Base-by-base conservation (phyloP, 2,113 vertebrate species). In the Xiphias gladius region DNA sequence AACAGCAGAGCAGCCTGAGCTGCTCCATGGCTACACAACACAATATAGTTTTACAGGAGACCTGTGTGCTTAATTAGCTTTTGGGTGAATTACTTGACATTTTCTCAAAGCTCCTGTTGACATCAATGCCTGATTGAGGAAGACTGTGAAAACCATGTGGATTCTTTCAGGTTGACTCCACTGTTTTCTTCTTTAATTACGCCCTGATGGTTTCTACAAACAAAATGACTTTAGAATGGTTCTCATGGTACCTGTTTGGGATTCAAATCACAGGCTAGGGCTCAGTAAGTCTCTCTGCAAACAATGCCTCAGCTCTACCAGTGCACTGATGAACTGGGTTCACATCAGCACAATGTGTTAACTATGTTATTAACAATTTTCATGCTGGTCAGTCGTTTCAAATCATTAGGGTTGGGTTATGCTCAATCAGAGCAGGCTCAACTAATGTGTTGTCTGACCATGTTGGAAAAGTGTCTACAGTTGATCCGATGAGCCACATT, bases 61-160 rank as follows among this genome's bases (percentile, higher is more conserved):
- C 65, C 50, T 30, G 65, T 65, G 77, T 28, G 66, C 68, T 26
- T 50, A 65, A 80, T 71, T 46, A 62, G 39, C 30, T 67, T 46
- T 0, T 5, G 61, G 82, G 78, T 70, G 69, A 90, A 73, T 83
- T 62, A 79, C 63, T 67, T 75, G 73, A 83, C 80, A 76, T 83
- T 73, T 68, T 76, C 58, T 79, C 52, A 76, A 79, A 85, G 57
- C 57, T 79, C 59, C 26, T 12, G 4, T n/a, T 79, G 64, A 69
- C 61, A 83, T 76, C 73, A 54, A 63, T 48, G 59, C 46, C 41
- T 62, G 72, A 39, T 68, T 71, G 67, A 73, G 20, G 35, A 16
- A 58, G 17, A 80, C 28, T 35, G 43, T 10, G 7, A 63, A 75
- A 46, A 68, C 2, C 7, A 59, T 8, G 10, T 28, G 54, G 46